Base-by-base conservation (phyloP, 2,888 invertebrate species). In the Caprella mutica region DNA sequence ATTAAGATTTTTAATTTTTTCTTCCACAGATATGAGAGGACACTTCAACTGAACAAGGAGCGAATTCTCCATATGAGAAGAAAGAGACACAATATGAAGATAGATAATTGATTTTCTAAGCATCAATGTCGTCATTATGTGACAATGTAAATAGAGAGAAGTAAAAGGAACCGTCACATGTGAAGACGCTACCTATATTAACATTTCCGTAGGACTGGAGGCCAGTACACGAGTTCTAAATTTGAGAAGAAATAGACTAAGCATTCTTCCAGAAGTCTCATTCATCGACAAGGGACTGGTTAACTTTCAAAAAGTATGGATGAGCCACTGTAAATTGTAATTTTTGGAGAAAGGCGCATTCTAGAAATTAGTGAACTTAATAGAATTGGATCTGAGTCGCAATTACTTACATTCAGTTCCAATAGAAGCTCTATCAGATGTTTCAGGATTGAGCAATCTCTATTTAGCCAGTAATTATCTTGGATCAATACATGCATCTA, bases 111-210 rank as follows among this genome's bases (percentile, higher is more conserved):
- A n/a, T n/a, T n/a, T n/a, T n/a, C n/a, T n/a, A n/a, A n/a, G n/a
- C n/a, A n/a, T n/a, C n/a, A n/a, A n/a, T n/a, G n/a, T n/a, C n/a
- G n/a, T n/a, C n/a, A n/a, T n/a, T n/a, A n/a, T n/a, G n/a, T n/a
- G n/a, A n/a, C 85, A 86, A 74, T 88, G 88, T 78, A 86, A 86
- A 75, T 89, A 88, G 88, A 85, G 85, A 72, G 83, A 82, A 71
- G 87, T 87, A 69, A 88, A 88, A 73, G 86, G 87, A 74, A 84
- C 86, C 51, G 87, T 90, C 61, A 89, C 90, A 75, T 92, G 92
- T 74, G 82, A 83, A 70, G 84, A 87, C 73, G 82, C 85, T 59
- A 82, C 82, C 59, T 79, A 92, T 66, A 86, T 86, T 69, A 82
- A 84, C 56, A 84, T 92, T 67, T 92, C 92, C 46, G 84, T 85